Percentiles rank a stretch among this genome's conserved stretches.
Evolutionary conservation across 2,113 vertebrate genomes (phyloP).

Genomic region (Pitta sordida): DNA sequence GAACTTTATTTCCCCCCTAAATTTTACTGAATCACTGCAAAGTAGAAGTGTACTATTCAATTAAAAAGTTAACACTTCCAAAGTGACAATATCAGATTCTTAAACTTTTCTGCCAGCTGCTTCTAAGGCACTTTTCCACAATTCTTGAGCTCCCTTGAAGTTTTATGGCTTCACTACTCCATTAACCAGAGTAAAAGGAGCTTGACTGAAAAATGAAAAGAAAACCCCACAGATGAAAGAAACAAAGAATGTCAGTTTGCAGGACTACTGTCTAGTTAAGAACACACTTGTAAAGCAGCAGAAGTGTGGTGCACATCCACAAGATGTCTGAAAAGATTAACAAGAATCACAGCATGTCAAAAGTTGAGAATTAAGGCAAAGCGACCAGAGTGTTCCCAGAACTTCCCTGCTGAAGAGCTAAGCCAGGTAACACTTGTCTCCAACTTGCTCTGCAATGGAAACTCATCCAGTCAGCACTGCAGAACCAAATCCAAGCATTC

Average conservation of each 20-base stretch:
- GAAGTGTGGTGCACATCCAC: background rate
- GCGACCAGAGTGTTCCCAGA: background rate
- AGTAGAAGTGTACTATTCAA: background rate
- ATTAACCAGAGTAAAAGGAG: background rate
- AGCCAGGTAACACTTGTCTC: background rate
- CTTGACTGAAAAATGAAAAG: background rate
- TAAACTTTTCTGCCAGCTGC: background rate
- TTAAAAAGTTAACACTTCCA: background rate
- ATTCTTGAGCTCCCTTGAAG: background rate
- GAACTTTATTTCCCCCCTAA: background rate
- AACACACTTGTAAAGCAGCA: background rate
- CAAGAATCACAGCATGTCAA: background rate
- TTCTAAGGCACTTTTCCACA: background rate
- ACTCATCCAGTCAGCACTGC: background rate
- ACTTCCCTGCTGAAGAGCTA: background rate
- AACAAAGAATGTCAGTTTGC: background rate
- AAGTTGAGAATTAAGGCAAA: background rate
- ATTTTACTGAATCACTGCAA: background rate
- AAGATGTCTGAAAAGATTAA: background rate
- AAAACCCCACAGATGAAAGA: background rate
- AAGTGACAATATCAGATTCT: background rate
- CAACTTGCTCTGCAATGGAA: background rate
- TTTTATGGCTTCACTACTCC: background rate
- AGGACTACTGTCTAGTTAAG: background rate
- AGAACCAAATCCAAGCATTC: background rate